These are phyloP conservation scores for Thunnus maccoyii DNA, from an alignment of 2,113 vertebrate genomes.

Conservation along the genomic window DNA sequence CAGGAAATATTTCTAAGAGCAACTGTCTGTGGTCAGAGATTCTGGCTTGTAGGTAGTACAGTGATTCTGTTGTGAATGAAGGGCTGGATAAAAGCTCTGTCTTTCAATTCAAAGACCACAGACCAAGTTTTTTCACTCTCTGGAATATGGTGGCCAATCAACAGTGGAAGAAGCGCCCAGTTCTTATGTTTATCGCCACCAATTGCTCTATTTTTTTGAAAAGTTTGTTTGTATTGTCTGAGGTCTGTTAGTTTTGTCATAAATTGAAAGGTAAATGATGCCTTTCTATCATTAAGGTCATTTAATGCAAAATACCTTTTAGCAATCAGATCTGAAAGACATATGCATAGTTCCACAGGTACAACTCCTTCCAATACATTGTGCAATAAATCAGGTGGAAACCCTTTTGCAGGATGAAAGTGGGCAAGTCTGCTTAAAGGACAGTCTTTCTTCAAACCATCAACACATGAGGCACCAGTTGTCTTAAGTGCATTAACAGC, in stretches of 20 bases:
- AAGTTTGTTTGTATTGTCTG: slow-evolving; percentile 30
- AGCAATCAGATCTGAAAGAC: slow-evolving; percentile 15
- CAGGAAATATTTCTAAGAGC: slow-evolving; percentile 48
- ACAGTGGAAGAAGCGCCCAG: background rate
- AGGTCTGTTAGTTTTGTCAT: slow-evolving; percentile 36
- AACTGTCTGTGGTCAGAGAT: slow-evolving; percentile 56
- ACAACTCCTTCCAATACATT: background rate
- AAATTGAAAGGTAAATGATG: slow-evolving; percentile 25
- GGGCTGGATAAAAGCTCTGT: slow-evolving; percentile 40
- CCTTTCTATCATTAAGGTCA: slow-evolving; percentile 17
- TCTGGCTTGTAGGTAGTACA: slow-evolving; percentile 51
- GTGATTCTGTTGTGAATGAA: slow-evolving; percentile 43
- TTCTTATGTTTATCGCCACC: slow-evolving; percentile 18
- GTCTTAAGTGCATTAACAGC: background rate
- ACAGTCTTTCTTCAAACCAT: slow-evolving; percentile 1
- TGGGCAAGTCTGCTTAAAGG: background rate
- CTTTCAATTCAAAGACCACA: slow-evolving; percentile 51
- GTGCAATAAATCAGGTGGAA: background rate
- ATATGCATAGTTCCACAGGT: slow-evolving; percentile 1
- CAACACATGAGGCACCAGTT: background rate
- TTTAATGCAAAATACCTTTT: slow-evolving; percentile 19
- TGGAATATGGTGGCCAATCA: slow-evolving; percentile 20
- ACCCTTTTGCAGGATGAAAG: background rate
- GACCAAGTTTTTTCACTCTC: slow-evolving; percentile 32
- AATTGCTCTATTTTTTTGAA: slow-evolving; percentile 2